Evolutionary conservation across 2,113 vertebrate species (phyloP).

Genomic region (Dendropsophus ebraccatus): DNA sequence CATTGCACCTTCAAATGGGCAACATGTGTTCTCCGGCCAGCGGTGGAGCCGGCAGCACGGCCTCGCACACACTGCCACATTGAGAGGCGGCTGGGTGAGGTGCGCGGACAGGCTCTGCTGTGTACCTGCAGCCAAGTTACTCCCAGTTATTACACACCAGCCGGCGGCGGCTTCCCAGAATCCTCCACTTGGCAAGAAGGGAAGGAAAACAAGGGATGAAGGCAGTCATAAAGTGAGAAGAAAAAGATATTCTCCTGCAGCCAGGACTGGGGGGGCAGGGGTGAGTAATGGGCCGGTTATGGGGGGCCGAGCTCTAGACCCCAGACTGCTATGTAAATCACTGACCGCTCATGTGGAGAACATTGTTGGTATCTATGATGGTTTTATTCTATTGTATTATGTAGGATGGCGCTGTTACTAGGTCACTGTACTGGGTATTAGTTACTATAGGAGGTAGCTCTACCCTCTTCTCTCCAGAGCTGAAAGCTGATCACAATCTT

Average conservation of each 20-base stretch:
- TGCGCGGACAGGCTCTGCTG: not conserved
- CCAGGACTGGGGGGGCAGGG: not conserved
- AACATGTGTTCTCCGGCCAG: not conserved
- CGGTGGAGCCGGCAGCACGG: not conserved
- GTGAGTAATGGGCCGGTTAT: no score
- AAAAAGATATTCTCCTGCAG: not conserved
- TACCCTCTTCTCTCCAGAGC: not conserved
- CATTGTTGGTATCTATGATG: no score
- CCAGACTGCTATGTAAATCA: no score
- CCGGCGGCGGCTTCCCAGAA: conserved; percentile 25
- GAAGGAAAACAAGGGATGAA: not conserved
- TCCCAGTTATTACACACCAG: not conserved
- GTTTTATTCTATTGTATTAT: no score
- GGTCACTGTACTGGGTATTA: not conserved
- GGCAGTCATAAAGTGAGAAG: not conserved
- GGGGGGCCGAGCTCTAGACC: no score
- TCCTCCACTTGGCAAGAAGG: not conserved
- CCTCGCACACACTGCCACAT: not conserved
- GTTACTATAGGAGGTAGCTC: no score
- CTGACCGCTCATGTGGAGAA: no score
- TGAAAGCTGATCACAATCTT: not conserved
- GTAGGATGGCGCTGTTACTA: not conserved
- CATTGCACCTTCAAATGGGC: conserved; percentile 14
- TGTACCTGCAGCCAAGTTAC: conserved; percentile 14
- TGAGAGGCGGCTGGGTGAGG: no score